A percentile compares a stretch with the other conserved stretches of the same genome.
phyloP scores from a whole-genome alignment of 2,888 invertebrate species.

The Campoletis raptor region DNA sequence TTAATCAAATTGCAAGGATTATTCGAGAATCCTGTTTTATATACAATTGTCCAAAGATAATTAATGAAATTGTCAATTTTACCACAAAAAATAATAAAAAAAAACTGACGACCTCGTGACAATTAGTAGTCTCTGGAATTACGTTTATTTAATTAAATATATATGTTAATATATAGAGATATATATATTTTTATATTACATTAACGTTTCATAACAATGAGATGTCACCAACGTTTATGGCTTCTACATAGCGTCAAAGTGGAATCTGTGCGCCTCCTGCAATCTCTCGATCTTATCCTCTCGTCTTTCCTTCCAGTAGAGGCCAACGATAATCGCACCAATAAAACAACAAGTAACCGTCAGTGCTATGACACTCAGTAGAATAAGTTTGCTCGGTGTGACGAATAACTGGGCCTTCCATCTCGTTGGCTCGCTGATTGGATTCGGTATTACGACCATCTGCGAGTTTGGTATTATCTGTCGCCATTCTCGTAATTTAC shows the following conservation, averaged over 20 bases:
- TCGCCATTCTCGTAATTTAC: constrained; percentile 90
- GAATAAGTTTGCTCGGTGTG: constrained; percentile 96
- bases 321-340: constrained; percentile 92
- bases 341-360: constrained; percentile 95
- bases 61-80: constrained; percentile 78
- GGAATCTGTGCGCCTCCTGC: constrained; percentile 93
- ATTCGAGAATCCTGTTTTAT: constrained; percentile 74
- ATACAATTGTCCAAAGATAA: constrained; percentile 75
- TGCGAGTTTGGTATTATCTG: constrained; percentile 99
- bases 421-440: constrained; percentile 90
- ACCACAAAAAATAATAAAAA: constrained; percentile 65
- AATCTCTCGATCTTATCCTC: constrained; percentile 92
- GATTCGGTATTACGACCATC: constrained; percentile 97
- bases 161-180: constrained; percentile 19
- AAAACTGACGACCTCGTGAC: neutral
- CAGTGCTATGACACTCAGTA: constrained; percentile 95
- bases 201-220: constrained; percentile 46
- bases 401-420: constrained; percentile 98
- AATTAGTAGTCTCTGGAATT: neutral
- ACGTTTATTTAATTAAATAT: constrained; percentile 71
- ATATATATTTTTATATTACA: constrained; percentile 60
- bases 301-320: constrained; percentile 96
- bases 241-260: constrained; percentile 93
- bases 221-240: constrained; percentile 30
- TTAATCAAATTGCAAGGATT: constrained; percentile 69